Percentiles rank a stretch among this genome's conserved stretches.
These are phyloP conservation scores for Drosophila ustulata DNA, from an alignment of 2,888 invertebrate genomes.

Conservation along the genomic window DNA sequence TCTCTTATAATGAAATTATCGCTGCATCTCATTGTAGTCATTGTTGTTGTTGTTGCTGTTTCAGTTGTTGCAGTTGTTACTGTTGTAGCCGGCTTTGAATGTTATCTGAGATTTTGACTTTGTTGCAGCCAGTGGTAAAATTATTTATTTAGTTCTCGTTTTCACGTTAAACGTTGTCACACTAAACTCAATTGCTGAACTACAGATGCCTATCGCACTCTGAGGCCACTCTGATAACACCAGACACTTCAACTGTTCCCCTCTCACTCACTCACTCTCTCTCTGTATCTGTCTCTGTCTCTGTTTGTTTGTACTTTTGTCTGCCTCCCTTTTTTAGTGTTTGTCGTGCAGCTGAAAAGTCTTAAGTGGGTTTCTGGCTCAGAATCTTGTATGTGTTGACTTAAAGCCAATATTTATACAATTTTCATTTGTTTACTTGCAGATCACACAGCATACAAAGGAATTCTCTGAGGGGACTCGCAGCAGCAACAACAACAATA, in stretches of 20 bases:
- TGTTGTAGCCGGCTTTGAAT: conserved; percentile 21
- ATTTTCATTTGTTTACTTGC: conserved; percentile 73
- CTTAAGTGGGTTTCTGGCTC: conserved; percentile 75
- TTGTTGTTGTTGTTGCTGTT: conserved; percentile 30
- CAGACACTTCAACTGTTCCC: conserved; percentile 29
- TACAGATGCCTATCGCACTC: conserved; percentile 55
- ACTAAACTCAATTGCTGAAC: conserved; percentile 73
- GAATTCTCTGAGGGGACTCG: conserved; percentile 32
- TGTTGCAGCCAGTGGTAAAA: conserved; percentile 59
- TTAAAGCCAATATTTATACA: conserved; percentile 69
- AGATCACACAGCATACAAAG: conserved; percentile 53
- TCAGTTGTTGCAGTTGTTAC: conserved; percentile 1
- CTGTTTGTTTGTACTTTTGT: background rate
- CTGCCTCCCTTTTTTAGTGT: conserved; percentile 1
- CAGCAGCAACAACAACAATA: conserved; percentile 38
- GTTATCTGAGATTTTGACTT: conserved; percentile 56
- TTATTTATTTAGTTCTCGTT: conserved; percentile 79
- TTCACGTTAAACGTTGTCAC: conserved; percentile 80
- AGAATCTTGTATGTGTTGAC: conserved; percentile 33
- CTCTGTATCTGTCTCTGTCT: background rate
- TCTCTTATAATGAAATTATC: conserved; percentile 79
- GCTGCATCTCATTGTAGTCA: conserved; percentile 73
- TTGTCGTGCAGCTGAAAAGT: conserved; percentile 57
- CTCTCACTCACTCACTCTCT: background rate
- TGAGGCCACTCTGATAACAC: conserved; percentile 56